Base-by-base conservation (phyloP, 2,797 vertebrate species). In the Caiman crocodilus region DNA sequence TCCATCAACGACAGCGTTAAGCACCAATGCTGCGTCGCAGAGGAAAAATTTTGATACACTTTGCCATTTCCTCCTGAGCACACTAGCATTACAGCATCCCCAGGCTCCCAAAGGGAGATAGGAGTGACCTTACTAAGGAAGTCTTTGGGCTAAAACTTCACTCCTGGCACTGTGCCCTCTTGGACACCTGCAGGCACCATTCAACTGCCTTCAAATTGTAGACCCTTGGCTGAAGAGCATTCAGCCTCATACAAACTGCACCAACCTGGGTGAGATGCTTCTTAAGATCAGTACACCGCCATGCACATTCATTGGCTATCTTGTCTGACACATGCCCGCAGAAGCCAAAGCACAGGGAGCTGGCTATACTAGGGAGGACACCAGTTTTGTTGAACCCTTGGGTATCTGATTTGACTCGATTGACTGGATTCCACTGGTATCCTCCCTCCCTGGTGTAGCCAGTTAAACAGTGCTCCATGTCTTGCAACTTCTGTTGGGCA, bases 11-110 rank as follows among this genome's bases (percentile, higher is more conserved):
- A 17, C 87, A 61, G 76, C 81, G 82, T 63, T 76, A 89, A 92
- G 92, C 56, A 18, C 0, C 8, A 35, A 81, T 65, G 61, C 30
- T 84, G 30, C 84, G 85, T 56, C 50, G 75, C 55, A 18, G 35
- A 84, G 5, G 7, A 26, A 81, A 42, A 85, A 73, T 73, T 32
- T 23, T 73, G 42, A 42, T 84, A 18, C 2, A 65, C 59, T 42
- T 90, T 87, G 76, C 56, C 64, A 61, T 64, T 92, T 93, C 82
- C 80, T 91, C 76, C 82, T 73, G 77, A 92, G 73, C 55, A 56
- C 56, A 50, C 64, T 65, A 28, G 76, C 13, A 1, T 1, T 88
- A 78, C 7, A 87, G 76, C 69, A 82, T 55, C 55, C 59, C 69
- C 79, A 88, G 82, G 60, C 0, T 3, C 35, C 4, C 83, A 89